Base-by-base conservation (phyloP, 2,797 vertebrate genomes). In the Cossypha heuglini region DNA sequence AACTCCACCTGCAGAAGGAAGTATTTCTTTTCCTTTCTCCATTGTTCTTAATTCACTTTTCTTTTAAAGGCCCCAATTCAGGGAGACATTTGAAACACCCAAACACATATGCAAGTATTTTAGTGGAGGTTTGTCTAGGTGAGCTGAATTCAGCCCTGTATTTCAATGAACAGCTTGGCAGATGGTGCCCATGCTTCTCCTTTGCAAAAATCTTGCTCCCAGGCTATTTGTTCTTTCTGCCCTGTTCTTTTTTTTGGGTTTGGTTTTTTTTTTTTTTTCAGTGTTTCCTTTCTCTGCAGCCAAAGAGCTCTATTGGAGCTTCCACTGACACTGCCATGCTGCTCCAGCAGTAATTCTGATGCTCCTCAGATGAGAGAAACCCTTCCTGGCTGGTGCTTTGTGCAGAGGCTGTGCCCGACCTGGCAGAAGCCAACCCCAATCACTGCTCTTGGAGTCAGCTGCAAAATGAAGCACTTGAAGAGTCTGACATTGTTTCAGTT, bases 1-100 rank as follows among this genome's bases (percentile, higher is more conserved):
- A 92, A 96, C 92, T 69, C 72, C 90, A 96, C 93, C 92, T 96
- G 86, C 28, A 95, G 55, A 63, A 94, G 81, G 78, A 94, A 93
- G 57, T 28, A 83, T 88, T 96, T 90, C 21, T 95, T 95, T 86
- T 76, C 71, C 87, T 87, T 90, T 88, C 88, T 57, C 85, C 62
- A 91, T 96, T 94, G 87, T 93, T 91, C 91, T 77, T 80, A 69
- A 95, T 59, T 83, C 68, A 92, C 68, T 93, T 94, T 74, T 89
- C 49, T 86, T 88, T 93, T 76, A 91, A 92, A 77, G 43, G 61
- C 28, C 64, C 35, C 84, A 91, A 40, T 93, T 93, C 91, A 95
- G 81, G 19, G 21, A 81, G 85, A 55, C 38, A 91, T 86, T 89
- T 80, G 78, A 94, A 96, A 93, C 91, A 93, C 87, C 69, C 84